Evolutionary conservation across 2,797 vertebrate genomes (phyloP).

Genomic region (Pantherophis alleghaniensis): DNA sequence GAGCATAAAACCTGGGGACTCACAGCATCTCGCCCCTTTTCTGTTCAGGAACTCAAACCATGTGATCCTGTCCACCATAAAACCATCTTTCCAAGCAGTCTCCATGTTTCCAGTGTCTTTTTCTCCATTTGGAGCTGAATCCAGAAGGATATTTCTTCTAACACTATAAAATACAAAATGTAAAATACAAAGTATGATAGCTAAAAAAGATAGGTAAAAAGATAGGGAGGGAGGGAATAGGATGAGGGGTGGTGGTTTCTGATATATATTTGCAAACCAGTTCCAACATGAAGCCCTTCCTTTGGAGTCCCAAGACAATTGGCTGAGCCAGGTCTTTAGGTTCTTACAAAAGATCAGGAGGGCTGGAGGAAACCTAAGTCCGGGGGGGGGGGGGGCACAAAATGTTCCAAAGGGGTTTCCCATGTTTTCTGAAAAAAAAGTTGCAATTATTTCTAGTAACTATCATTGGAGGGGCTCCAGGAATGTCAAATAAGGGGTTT

Average conservation of each 20-base stretch:
- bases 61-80: too few relatives aligned
- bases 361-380: too few relatives aligned
- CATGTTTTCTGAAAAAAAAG: background rate
- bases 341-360: too few relatives aligned
- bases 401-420: too few relatives aligned
- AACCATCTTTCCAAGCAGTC: background rate
- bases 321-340: background rate
- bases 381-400: too few relatives aligned
- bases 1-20: too few relatives aligned
- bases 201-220: background rate
- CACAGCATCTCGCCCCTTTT: too few relatives aligned
- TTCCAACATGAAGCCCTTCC: background rate
- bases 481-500: background rate
- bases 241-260: background rate
- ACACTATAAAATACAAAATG: background rate
- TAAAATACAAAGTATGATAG: background rate
- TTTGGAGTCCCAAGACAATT: background rate
- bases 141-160: too few relatives aligned
- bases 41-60: too few relatives aligned
- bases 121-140: too few relatives aligned
- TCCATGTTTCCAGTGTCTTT: too few relatives aligned
- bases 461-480: background rate
- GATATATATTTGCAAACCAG: background rate
- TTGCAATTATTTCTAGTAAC: background rate
- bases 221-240: background rate